phyloP scores from a whole-genome alignment of 1,140 invertebrate species.

The Radopholus similis region DNA sequence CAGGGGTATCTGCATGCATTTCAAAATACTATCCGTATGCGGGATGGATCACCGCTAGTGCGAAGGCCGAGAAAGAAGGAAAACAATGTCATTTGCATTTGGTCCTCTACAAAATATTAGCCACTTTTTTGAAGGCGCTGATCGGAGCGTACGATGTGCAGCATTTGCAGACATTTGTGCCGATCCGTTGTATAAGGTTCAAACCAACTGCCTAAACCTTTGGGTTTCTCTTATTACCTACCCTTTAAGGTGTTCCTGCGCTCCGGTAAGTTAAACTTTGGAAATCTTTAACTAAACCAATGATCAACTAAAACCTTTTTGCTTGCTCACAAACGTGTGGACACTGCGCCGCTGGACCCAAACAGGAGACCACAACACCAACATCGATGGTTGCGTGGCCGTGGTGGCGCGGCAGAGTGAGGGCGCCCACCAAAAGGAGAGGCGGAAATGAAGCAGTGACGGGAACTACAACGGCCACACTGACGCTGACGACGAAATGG shows the following conservation, averaged over 20 bases:
- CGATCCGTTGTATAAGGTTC: background rate
- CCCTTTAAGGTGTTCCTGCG: background rate
- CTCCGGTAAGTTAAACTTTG: no score
- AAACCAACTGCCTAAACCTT: no score
- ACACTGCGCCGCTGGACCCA: background rate
- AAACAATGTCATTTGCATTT: background rate
- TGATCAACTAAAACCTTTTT: no score
- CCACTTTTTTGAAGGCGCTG: background rate
- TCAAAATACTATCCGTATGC: background rate
- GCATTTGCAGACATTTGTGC: background rate
- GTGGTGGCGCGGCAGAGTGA: background rate
- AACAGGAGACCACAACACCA: no score
- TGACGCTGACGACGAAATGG: background rate
- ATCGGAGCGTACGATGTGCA: background rate
- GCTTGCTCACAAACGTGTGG: background rate
- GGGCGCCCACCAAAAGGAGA: background rate
- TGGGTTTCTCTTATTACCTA: no score
- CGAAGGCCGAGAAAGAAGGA: background rate
- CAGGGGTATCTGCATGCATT: no score
- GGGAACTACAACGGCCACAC: background rate
- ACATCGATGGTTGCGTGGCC: no score
- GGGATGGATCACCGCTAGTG: background rate
- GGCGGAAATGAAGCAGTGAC: background rate
- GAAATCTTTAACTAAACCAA: no score
- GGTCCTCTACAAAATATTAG: background rate